Base-by-base conservation (phyloP, 2,888 invertebrate species). In the Ellobium chinense region DNA sequence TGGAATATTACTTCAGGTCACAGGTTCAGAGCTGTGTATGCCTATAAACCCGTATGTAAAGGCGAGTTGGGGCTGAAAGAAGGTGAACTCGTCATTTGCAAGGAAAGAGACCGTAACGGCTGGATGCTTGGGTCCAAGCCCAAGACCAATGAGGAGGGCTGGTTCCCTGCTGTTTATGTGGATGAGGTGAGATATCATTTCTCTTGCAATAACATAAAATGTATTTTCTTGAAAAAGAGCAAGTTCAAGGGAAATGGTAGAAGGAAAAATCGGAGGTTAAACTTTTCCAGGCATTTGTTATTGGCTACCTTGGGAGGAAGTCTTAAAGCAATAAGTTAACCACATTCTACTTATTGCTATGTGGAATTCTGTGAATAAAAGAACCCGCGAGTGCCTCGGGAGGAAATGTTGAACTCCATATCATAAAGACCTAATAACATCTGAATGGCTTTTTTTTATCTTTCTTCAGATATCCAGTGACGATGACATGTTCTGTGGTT, bases 161-260 rank as follows among this genome's bases (percentile, higher is more conserved):
- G 89, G 89, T 89, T 91, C 68, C 91, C 91, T n/a, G 85, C 88
- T 63, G 86, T 88, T 12, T 89, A 91, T 85, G 89, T 91, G 1
- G 86, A 89, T 68, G 88, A 89, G 87, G 89, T 86, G 74, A 54
- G 72, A 54, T 5, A 29, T 27, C 7, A 68, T 2, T n/a, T 9
- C 9, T 12, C 18, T 46, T 46, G 18, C 46, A 46, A 12, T 46
- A 46, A 18, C 18, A 46, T 18, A 66, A 66, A n/a, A n/a, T n/a
- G n/a, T n/a, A n/a, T n/a, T n/a, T n/a, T n/a, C n/a, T n/a, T n/a
- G n/a, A n/a, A n/a, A n/a, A n/a, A n/a, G n/a, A n/a, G n/a, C n/a
- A n/a, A n/a, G n/a, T n/a, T n/a, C n/a, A n/a, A n/a, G n/a, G n/a
- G n/a, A n/a, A n/a, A n/a, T n/a, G n/a, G n/a, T n/a, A 66, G 12